Percentiles rank a stretch among this genome's conserved stretches.
Conservation (phyloP, 2,113 vertebrate genomes). For the Maccullochella peelii region DNA sequence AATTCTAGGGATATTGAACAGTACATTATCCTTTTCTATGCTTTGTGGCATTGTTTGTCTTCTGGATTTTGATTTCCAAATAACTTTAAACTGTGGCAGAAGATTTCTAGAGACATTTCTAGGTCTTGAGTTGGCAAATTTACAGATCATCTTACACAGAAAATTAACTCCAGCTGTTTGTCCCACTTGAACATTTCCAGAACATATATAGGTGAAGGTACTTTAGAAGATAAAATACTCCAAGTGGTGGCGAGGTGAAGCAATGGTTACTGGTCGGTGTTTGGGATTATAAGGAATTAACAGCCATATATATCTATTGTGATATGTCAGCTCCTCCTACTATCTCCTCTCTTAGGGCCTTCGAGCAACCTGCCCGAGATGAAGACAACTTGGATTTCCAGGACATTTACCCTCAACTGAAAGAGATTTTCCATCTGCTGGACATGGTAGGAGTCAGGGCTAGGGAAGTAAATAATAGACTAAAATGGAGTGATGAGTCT, state of each 20-base stretch:
- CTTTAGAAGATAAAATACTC: not conserved
- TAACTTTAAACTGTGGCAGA: too few species aligned
- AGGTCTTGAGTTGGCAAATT: not conserved
- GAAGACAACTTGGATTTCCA: conserved; percentile 65
- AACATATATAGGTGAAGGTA: not conserved
- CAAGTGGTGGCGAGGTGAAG: not conserved
- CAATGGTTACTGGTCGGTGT: not conserved
- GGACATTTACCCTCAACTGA: conserved; percentile 62
- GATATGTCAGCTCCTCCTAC: not conserved
- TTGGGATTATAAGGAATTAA: not conserved
- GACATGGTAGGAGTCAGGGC: conserved; percentile 57
- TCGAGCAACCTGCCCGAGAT: conserved; percentile 33
- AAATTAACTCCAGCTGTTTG: not conserved
- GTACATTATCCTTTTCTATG: not conserved
- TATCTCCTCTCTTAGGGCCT: conserved; percentile 29
- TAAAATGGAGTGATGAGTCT: not conserved
- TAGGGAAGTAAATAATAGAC: not conserved
- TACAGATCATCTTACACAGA: not conserved
- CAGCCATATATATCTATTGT: not conserved
- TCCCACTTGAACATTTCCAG: not conserved
- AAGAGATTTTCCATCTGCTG: conserved; percentile 66
- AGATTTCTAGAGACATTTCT: not conserved
- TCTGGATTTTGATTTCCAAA: not conserved
- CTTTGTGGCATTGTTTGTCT: not conserved
- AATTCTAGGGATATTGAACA: too few species aligned